A percentile compares a stretch with the other conserved stretches of the same genome.
These are phyloP conservation scores for Stichopus chloronotus DNA, from an alignment of 35 echinoderm and acorn worm genomes.

Conservation along the genomic window DNA sequence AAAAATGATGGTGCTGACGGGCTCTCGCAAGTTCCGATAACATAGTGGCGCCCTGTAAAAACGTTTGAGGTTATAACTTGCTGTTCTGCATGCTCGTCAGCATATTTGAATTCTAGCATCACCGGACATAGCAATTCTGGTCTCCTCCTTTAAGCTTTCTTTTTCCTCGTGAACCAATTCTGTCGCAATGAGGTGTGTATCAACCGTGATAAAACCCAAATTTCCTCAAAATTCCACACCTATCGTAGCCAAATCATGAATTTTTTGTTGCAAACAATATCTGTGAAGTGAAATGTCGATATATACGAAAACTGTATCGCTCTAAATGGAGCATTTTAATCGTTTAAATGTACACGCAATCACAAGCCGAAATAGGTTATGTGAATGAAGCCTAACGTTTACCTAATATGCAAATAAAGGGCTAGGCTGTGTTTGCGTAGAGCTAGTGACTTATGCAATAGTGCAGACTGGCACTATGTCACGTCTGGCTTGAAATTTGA, in stretches of 20 bases:
- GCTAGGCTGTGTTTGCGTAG: neutral
- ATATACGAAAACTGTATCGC: neutral
- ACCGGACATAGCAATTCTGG: neutral
- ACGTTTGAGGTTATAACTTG: neutral
- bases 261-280: neutral
- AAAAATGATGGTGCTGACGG: too few relatives aligned
- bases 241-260: neutral
- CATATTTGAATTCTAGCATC: neutral
- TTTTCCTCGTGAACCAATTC: slow-evolving; percentile 76
- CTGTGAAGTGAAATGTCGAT: neutral
- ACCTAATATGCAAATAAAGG: neutral
- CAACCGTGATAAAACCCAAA: neutral
- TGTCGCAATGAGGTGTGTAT: slow-evolving; percentile 71
- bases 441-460: too few relatives aligned
- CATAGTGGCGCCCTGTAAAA: neutral
- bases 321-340: neutral
- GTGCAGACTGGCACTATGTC: too few relatives aligned
- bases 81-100: neutral
- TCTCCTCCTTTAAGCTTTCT: neutral
- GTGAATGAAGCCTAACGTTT: neutral
- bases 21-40: too few relatives aligned
- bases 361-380: neutral
- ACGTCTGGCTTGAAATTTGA: too few relatives aligned
- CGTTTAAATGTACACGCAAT: neutral
- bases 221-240: neutral